Conservation (phyloP, 2,113 vertebrate species). For the Donacobius atricapilla region DNA sequence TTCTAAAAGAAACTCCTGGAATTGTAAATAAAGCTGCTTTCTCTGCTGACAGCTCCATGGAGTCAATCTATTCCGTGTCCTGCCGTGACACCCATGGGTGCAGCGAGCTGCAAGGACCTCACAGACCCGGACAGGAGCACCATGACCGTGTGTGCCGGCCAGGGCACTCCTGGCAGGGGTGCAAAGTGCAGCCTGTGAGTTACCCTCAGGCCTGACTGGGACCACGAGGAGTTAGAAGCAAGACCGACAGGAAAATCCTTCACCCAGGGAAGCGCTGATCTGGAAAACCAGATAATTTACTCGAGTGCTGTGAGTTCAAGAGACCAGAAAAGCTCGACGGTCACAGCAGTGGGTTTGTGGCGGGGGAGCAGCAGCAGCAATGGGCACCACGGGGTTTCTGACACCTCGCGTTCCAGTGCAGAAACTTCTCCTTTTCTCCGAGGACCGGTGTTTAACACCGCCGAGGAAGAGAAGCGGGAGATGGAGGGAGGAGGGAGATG, state of each 20-base stretch:
- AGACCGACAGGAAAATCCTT: neutral
- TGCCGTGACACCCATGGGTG: no score
- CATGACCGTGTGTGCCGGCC: neutral
- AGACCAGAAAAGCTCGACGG: neutral
- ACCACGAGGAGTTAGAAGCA: rapidly evolving
- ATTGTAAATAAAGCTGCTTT: no score
- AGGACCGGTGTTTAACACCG: neutral
- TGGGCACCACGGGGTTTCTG: neutral
- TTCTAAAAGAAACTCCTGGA: no score
- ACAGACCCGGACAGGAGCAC: rapidly evolving
- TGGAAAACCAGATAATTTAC: neutral
- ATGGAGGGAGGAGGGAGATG: neutral
- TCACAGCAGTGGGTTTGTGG: neutral
- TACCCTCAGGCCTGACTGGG: neutral
- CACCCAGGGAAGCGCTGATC: neutral
- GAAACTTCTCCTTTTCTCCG: neutral
- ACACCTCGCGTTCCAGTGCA: neutral
- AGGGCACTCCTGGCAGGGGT: neutral
- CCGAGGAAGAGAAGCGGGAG: neutral
- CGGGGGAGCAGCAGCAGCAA: neutral
- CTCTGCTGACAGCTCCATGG: no score
- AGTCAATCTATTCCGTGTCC: no score
- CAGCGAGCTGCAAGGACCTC: rapidly evolving
- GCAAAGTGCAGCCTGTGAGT: neutral
- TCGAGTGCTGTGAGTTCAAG: neutral